Evolutionary conservation across 2,113 vertebrate genomes (phyloP).

Genomic region (Terrapene triunguis): DNA sequence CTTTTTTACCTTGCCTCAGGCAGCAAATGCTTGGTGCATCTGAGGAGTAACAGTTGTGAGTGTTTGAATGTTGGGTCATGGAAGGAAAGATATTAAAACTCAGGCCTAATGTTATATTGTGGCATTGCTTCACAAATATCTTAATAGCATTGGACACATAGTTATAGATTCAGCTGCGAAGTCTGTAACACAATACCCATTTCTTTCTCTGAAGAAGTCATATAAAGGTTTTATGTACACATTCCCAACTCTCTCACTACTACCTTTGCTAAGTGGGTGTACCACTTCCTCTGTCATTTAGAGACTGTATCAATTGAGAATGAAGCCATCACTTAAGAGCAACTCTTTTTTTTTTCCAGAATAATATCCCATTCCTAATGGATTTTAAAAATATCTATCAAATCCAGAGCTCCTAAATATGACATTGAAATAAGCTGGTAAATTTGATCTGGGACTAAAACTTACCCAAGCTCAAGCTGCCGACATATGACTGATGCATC

Average conservation of each 20-base stretch:
- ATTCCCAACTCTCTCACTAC: neutral
- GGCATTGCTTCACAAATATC: neutral
- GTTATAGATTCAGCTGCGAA: neutral
- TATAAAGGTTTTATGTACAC: neutral
- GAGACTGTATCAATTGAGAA: neutral
- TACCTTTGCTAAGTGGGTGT: neutral
- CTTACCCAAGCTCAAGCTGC: slow-evolving; percentile 90
- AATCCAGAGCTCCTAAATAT: neutral
- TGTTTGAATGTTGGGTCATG: neutral
- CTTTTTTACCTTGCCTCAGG: neutral
- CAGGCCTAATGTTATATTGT: neutral
- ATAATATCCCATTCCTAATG: neutral
- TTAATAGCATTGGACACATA: neutral
- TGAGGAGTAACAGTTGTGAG: neutral
- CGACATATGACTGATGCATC: slow-evolving; percentile 88
- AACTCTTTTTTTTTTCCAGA: neutral
- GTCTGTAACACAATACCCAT: neutral
- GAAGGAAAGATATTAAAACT: neutral
- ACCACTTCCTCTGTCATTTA: neutral
- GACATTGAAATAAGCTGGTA: neutral
- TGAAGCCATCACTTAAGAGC: neutral
- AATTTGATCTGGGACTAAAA: neutral
- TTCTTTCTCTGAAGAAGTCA: neutral
- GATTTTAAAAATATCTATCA: neutral
- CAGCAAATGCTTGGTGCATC: neutral